Conservation (phyloP, 2,113 vertebrate species). For the Herpailurus yagouaroundi region DNA sequence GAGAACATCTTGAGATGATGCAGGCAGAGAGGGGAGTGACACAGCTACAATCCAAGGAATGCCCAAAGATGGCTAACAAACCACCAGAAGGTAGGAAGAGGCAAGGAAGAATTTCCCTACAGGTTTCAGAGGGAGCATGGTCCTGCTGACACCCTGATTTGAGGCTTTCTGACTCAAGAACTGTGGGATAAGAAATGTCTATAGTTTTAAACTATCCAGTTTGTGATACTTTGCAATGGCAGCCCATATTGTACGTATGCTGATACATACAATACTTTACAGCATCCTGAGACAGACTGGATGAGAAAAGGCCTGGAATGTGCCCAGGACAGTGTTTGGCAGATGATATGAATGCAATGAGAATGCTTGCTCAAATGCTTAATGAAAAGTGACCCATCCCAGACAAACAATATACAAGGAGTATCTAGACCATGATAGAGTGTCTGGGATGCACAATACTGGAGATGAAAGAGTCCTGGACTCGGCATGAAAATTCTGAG, state of each 20-base stretch:
- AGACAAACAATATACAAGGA: neutral
- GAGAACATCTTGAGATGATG: fast-evolving
- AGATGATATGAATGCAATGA: fast-evolving
- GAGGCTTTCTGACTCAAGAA: neutral
- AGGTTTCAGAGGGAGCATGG: neutral
- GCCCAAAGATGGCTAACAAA: no score
- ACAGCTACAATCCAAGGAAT: neutral
- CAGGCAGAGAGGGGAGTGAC: neutral
- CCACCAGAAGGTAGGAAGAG: neutral
- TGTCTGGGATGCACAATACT: neutral
- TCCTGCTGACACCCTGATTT: neutral
- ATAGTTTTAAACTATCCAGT: neutral
- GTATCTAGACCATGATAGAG: neutral
- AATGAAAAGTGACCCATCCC: neutral
- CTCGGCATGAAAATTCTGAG: neutral
- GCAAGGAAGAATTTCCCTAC: neutral
- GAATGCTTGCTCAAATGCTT: neutral
- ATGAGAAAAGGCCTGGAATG: neutral
- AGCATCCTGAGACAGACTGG: neutral
- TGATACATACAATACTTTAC: fast-evolving
- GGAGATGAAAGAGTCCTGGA: neutral
- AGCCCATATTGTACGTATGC: neutral
- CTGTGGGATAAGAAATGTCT: neutral
- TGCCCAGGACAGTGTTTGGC: neutral
- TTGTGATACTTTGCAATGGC: neutral